phyloP scores from a whole-genome alignment of 2,113 vertebrate species.

The Thermophis baileyi region DNA sequence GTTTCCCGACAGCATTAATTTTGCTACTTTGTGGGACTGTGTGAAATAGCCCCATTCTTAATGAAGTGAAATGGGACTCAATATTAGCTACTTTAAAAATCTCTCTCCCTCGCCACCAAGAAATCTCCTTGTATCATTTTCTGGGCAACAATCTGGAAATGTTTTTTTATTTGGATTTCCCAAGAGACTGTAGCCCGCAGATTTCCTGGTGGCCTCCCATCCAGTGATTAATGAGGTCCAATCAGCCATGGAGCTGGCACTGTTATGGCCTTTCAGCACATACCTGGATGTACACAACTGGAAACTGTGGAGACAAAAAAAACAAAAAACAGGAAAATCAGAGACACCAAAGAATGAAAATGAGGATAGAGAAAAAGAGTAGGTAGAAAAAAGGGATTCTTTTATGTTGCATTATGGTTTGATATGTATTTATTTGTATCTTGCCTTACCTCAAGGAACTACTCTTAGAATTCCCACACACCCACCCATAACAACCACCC shows the following conservation, averaged over 20 bases:
- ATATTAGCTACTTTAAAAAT: background rate
- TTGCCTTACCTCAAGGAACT: background rate
- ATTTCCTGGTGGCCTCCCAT: background rate
- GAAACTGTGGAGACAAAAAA: slow-evolving; percentile 55
- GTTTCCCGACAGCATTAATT: background rate
- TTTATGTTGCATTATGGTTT: background rate
- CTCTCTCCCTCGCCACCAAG: background rate
- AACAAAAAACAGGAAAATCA: background rate
- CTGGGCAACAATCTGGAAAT: background rate
- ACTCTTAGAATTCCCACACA: background rate
- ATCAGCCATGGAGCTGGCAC: background rate
- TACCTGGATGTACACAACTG: slow-evolving; percentile 59
- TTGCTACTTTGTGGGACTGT: background rate
- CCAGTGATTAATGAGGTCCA: background rate
- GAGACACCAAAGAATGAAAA: background rate
- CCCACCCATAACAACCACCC: background rate
- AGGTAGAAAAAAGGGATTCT: background rate
- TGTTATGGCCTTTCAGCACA: slow-evolving; percentile 4
- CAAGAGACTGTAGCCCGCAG: background rate
- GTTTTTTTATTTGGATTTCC: background rate
- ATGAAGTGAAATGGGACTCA: background rate
- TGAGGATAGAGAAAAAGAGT: background rate
- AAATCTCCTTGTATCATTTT: background rate
- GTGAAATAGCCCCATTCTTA: background rate
- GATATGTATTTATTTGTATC: background rate